Conservation (phyloP, 2,113 vertebrate species). For the Elanus axillaris region DNA sequence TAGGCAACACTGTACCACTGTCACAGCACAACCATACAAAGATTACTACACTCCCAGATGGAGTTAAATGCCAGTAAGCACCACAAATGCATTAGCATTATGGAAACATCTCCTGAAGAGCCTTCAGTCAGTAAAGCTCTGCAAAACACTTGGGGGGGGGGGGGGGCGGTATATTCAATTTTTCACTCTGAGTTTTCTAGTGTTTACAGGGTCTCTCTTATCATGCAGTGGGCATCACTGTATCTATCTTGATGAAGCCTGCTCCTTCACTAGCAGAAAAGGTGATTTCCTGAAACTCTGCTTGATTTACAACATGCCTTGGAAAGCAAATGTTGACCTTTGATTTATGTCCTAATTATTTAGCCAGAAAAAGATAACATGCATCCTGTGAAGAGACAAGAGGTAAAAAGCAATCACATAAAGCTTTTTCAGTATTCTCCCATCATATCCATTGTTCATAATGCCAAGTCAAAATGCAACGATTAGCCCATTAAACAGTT, state of each 20-base stretch:
- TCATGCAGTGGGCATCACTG: background rate
- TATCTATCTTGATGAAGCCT: background rate
- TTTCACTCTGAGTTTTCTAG: background rate
- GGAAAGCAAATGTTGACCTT: background rate
- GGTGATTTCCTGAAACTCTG: background rate
- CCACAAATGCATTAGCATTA: background rate
- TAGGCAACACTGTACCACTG: background rate
- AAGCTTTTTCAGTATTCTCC: background rate
- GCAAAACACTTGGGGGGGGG: background rate
- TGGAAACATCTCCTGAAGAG: background rate
- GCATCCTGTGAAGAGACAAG: background rate
- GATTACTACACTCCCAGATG: background rate
- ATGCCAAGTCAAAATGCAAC: background rate
- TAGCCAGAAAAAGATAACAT: background rate
- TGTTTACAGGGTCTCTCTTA: background rate
- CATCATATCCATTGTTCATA: background rate
- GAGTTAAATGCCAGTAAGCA: background rate
- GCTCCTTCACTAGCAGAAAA: background rate
- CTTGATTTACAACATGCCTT: background rate
- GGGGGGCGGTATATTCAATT: too few relatives aligned
- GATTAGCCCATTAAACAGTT: background rate
- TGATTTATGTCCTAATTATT: background rate
- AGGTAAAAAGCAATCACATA: background rate
- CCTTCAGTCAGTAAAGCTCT: background rate
- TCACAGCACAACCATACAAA: background rate